A percentile compares a stretch with the other conserved stretches of the same genome.
Evolutionary conservation across 2,797 vertebrate species (phyloP).

Genomic region (Thunnus albacares): DNA sequence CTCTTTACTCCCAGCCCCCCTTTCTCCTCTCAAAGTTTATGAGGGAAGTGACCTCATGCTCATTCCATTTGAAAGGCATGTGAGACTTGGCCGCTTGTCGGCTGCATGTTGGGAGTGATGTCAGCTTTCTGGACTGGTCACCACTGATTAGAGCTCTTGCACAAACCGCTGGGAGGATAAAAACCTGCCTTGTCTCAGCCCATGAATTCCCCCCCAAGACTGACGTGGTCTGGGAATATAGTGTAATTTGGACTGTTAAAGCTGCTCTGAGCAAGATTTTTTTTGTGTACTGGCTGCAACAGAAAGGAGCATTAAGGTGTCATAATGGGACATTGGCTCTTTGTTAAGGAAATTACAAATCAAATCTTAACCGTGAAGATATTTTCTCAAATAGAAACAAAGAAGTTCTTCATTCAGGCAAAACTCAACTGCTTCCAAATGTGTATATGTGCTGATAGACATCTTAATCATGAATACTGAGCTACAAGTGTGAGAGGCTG

Average conservation of each 20-base stretch:
- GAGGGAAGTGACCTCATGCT: conserved; percentile 83
- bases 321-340: not conserved
- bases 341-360: not conserved
- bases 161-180: conserved; percentile 47
- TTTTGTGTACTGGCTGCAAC: not conserved
- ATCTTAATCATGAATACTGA: not conserved
- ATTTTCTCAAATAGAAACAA: not conserved
- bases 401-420: not conserved
- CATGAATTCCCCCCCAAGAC: conserved; percentile 32
- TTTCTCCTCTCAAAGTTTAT: conserved; percentile 65
- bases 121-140: conserved; percentile 70
- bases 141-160: conserved; percentile 59
- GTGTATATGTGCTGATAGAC: not conserved
- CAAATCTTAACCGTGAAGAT: not conserved
- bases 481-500: not conserved
- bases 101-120: conserved; percentile 78
- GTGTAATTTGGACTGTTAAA: not conserved
- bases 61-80: conserved; percentile 76
- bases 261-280: not conserved
- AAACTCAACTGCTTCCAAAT: not conserved
- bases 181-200: conserved; percentile 47
- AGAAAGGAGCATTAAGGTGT: not conserved
- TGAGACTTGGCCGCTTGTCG: conserved; percentile 61
- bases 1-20: not conserved
- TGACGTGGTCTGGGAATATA: conserved; percentile 26